phyloP scores from a whole-genome alignment of 2,113 vertebrate genomes.

The Numida meleagris region DNA sequence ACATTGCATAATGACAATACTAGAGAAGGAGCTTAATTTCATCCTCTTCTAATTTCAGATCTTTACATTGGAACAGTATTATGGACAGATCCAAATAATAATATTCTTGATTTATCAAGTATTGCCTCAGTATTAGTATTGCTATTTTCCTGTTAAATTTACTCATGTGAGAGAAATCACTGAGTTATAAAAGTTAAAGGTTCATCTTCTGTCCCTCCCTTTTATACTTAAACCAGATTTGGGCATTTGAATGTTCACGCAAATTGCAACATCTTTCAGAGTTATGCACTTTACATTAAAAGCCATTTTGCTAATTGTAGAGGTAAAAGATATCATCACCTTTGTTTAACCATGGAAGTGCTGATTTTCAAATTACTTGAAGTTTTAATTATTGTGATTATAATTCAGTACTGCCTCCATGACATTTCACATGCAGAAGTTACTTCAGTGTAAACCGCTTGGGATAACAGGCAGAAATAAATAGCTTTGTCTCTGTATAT shows the following conservation, averaged over 20 bases:
- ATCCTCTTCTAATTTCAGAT: not conserved
- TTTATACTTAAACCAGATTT: not conserved
- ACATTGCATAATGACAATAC: not conserved
- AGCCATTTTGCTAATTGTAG: not conserved
- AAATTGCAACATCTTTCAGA: not conserved
- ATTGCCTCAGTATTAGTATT: not conserved
- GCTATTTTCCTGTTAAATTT: not conserved
- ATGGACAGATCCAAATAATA: not conserved
- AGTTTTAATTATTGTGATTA: constrained; percentile 23
- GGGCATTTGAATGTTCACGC: not conserved
- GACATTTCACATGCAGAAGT: not conserved
- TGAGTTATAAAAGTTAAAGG: not conserved
- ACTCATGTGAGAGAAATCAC: not conserved
- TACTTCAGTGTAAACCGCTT: not conserved
- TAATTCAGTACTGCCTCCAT: not conserved
- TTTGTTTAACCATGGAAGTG: not conserved
- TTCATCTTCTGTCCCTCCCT: not conserved
- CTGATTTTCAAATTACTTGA: constrained; percentile 23
- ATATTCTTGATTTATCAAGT: not conserved
- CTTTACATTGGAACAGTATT: not conserved
- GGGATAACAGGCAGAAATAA: not conserved
- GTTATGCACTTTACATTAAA: not conserved
- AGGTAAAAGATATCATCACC: not conserved
- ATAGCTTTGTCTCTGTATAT: not conserved
- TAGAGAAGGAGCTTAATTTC: not conserved